These are phyloP conservation scores for Lasioglossum malachurum DNA, from an alignment of 2,888 invertebrate species.

Conservation along the genomic window DNA sequence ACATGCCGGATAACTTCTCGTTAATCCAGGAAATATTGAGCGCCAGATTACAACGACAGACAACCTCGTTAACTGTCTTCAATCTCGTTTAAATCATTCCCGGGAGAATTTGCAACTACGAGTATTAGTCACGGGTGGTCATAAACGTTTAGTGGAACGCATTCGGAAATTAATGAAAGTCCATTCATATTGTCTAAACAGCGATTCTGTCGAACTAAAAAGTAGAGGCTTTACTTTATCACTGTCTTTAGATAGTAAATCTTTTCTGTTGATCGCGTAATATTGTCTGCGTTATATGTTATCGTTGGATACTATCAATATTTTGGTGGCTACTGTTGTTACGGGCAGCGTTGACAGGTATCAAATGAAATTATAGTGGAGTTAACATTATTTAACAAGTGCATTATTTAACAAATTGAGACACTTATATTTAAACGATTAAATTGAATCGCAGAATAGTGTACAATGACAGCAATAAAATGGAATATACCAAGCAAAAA, in stretches of 20 bases:
- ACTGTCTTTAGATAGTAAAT: not conserved
- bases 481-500: not conserved
- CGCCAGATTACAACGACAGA: constrained; percentile 46
- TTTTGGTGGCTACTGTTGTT: not conserved
- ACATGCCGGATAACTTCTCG: constrained; percentile 44
- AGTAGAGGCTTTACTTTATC: not conserved
- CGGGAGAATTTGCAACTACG: constrained; percentile 40
- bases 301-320: not conserved
- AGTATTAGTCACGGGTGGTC: not conserved
- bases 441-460: not conserved
- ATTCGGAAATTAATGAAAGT: not conserved
- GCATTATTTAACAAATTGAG: not conserved
- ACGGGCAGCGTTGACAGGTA: not conserved
- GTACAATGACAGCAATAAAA: not conserved
- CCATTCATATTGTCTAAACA: not conserved
- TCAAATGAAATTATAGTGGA: not conserved
- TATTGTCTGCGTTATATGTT: not conserved
- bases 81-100: constrained; percentile 53
- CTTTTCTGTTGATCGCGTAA: not conserved
- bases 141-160: not conserved
- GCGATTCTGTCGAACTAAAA: not conserved
- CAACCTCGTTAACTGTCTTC: constrained; percentile 56
- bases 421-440: not conserved
- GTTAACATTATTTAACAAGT: not conserved
- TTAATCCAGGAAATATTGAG: constrained; percentile 60